Conservation (phyloP, 2,113 vertebrate genomes). For the Todiramphus chloris region DNA sequence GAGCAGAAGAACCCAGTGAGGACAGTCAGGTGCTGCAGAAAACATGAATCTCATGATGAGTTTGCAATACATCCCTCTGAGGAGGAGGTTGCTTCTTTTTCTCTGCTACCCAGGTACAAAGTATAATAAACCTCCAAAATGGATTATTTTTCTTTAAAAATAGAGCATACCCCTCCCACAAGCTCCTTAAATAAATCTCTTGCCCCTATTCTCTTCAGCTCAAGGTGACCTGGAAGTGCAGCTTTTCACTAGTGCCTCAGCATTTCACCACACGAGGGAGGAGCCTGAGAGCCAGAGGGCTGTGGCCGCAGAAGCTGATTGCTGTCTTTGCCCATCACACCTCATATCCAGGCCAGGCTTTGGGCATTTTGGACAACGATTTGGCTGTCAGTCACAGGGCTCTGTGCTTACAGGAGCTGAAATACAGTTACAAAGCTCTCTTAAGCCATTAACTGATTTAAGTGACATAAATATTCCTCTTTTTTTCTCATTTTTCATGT, state of each 20-base stretch:
- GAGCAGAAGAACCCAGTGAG: background rate
- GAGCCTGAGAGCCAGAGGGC: background rate
- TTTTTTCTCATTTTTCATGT: background rate
- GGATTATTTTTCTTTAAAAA: slow-evolving; percentile 30
- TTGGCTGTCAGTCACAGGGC: background rate
- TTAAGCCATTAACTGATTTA: background rate
- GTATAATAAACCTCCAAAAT: background rate
- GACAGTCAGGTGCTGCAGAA: background rate
- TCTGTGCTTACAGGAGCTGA: background rate
- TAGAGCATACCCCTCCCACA: background rate
- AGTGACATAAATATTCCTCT: background rate
- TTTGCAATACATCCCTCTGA: background rate
- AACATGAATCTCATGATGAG: fast-evolving
- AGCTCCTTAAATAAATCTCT: slow-evolving; percentile 27
- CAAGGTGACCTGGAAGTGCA: slow-evolving; percentile 6
- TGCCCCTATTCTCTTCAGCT: background rate
- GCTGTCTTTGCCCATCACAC: background rate
- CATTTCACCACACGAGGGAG: background rate
- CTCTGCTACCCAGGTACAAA: background rate
- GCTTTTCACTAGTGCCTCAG: background rate
- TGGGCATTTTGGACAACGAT: background rate
- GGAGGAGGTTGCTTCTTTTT: background rate
- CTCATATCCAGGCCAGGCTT: background rate
- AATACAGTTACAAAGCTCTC: background rate
- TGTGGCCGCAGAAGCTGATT: background rate